Percentiles rank a stretch among this genome's conserved stretches.
Conservation (phyloP, 1,140 invertebrate genomes). For the Riptortus pedestris region DNA sequence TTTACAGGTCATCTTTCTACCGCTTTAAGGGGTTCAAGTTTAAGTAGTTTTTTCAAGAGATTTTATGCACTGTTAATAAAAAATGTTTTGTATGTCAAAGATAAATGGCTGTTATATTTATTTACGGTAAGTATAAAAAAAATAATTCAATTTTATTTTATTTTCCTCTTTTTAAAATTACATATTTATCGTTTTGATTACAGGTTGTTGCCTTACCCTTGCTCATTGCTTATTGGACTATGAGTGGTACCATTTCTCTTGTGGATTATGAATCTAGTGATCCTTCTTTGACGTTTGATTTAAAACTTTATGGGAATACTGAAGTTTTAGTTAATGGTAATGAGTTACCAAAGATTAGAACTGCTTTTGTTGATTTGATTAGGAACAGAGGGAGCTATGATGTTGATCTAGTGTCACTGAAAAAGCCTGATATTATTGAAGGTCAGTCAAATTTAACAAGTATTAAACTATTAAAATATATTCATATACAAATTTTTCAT, state of each 20-base stretch:
- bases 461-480: too few relatives aligned
- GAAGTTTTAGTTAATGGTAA: conserved; percentile 16
- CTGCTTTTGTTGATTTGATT: conserved; percentile 6
- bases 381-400: conserved; percentile 1
- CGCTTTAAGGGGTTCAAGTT: too few relatives aligned
- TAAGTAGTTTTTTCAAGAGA: conserved; percentile 23
- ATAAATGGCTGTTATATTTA: conserved; percentile 15
- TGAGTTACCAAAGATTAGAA: not conserved
- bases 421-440: not conserved
- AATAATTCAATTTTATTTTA: too few relatives aligned
- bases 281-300: conserved; percentile 2
- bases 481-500: too few relatives aligned
- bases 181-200: not conserved
- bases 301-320: conserved; percentile 19
- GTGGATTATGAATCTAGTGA: not conserved
- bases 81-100: conserved; percentile 21
- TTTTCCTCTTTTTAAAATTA: not conserved
- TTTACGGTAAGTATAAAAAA: conserved; percentile 21
- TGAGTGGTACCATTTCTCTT: not conserved
- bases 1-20: not conserved
- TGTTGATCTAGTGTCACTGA: not conserved
- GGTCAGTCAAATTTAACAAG: too few relatives aligned
- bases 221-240: not conserved
- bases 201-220: not conserved
- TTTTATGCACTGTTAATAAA: conserved; percentile 29